These are phyloP conservation scores for Pseudochirops corinnae DNA, from an alignment of 2,797 vertebrate genomes.

Conservation along the genomic window DNA sequence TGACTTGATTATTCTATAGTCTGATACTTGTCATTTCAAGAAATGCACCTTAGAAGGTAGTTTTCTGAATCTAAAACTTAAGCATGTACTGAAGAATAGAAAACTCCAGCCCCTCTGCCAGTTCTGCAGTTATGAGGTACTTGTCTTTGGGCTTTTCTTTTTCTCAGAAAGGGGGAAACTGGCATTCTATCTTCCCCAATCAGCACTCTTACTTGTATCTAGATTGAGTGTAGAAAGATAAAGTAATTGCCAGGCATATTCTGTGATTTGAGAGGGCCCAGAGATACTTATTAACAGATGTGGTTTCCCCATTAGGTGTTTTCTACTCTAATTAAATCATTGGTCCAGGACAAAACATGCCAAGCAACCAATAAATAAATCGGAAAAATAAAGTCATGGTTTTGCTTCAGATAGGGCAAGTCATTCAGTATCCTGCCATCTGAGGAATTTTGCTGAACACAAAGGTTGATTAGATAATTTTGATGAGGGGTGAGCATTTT, in stretches of 20 bases:
- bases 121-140: not conserved
- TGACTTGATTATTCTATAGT: not conserved
- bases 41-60: conserved; percentile 18
- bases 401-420: conserved; percentile 46
- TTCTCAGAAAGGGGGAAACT: conserved; percentile 8
- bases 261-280: not conserved
- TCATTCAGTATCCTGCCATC: not conserved
- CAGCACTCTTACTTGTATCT: not conserved
- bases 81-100: not conserved
- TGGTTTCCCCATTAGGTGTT: not conserved
- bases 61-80: conserved; percentile 30
- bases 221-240: not conserved
- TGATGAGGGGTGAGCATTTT: conserved; percentile 17
- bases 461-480: not conserved
- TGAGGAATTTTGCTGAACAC: conserved; percentile 21
- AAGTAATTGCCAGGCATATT: not conserved
- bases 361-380: not conserved
- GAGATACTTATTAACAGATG: not conserved
- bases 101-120: not conserved
- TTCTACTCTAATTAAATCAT: not conserved
- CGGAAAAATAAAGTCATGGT: not conserved
- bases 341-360: not conserved
- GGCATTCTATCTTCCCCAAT: not conserved
- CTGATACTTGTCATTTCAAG: conserved; percentile 21
- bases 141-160: conserved; percentile 26